A percentile compares a stretch with the other conserved stretches of the same genome.
Evolutionary conservation across 1,140 invertebrate genomes (phyloP).

Genomic region (Sipha flava): DNA sequence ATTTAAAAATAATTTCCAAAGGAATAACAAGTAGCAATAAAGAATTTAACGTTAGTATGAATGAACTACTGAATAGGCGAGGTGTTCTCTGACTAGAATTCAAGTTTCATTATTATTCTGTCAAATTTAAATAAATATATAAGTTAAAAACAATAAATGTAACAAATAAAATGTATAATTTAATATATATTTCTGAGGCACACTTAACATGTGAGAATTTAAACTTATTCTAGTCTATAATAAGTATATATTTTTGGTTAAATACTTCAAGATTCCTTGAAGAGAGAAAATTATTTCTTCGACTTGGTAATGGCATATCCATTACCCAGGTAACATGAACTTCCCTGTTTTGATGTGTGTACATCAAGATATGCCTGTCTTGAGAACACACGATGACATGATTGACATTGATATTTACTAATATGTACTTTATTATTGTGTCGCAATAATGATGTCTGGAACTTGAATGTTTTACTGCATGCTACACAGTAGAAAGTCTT

Average conservation of each 20-base stretch:
- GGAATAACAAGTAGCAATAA: neutral
- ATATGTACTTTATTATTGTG: slow-evolving; percentile 41
- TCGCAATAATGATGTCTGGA: slow-evolving; percentile 39
- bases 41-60: neutral
- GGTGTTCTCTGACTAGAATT: slow-evolving; percentile 16
- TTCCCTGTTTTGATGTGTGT: slow-evolving; percentile 39
- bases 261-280: neutral
- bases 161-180: neutral
- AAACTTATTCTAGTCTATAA: neutral
- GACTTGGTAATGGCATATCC: neutral
- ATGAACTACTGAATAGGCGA: neutral
- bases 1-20: neutral
- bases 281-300: neutral
- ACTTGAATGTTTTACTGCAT: slow-evolving; percentile 40
- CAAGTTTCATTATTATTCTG: neutral
- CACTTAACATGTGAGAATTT: neutral
- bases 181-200: neutral
- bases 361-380: slow-evolving; percentile 40
- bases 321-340: slow-evolving; percentile 37
- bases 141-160: neutral
- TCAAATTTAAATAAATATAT: neutral
- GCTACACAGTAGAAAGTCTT: slow-evolving; percentile 37
- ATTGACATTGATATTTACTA: slow-evolving; percentile 39
- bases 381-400: slow-evolving; percentile 39
- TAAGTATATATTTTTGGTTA: neutral